Evolutionary conservation across 2,113 vertebrate genomes (phyloP).

Genomic region (Eublepharis macularius): DNA sequence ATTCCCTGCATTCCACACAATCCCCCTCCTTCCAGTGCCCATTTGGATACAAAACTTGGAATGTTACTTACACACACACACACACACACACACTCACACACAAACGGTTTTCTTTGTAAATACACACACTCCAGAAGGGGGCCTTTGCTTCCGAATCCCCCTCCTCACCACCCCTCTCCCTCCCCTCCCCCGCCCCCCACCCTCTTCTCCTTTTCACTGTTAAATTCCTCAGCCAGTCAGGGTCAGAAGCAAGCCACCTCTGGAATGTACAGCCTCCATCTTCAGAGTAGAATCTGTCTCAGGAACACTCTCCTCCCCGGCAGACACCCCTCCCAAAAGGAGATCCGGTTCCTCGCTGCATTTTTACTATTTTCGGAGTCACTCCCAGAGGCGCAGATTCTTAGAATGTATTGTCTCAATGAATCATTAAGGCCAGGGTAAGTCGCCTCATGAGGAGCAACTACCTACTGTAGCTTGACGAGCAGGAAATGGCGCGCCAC

Average conservation of each 20-base stretch:
- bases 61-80: constrained; percentile 74
- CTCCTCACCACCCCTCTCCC: neutral
- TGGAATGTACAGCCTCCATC: constrained; percentile 65
- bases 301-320: constrained; percentile 17
- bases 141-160: constrained; percentile 68
- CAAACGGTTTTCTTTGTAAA: constrained; percentile 73
- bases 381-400: neutral
- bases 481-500: neutral
- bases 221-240: constrained; percentile 50
- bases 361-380: neutral
- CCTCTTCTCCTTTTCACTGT: neutral
- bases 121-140: constrained; percentile 65
- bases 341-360: constrained; percentile 1
- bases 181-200: neutral
- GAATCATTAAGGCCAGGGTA: neutral
- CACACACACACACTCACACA: constrained; percentile 38
- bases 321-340: neutral
- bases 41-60: constrained; percentile 80
- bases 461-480: neutral
- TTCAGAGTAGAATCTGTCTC: constrained; percentile 37
- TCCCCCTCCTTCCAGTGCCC: constrained; percentile 75
- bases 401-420: neutral
- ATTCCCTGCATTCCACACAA: constrained; percentile 86
- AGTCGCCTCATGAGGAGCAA: neutral
- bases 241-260: constrained; percentile 46